Percentiles rank a stretch among this genome's conserved stretches.
Conservation (phyloP, 2,797 vertebrate genomes). For the Enteromius afrohamiltoni region DNA sequence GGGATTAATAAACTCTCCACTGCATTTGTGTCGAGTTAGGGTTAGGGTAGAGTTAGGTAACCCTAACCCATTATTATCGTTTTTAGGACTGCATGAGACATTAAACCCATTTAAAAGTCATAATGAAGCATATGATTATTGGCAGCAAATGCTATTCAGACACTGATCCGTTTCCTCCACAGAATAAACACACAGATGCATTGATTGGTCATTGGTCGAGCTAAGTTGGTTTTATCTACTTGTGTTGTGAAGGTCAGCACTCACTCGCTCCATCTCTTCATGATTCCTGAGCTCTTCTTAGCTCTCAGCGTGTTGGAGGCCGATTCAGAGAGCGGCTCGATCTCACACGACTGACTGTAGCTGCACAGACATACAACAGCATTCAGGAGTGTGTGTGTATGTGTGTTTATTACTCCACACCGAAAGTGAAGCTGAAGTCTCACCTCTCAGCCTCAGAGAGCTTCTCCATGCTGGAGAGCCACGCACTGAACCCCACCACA, state of each 20-base stretch:
- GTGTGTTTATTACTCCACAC: background rate
- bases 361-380: slow-evolving; percentile 63
- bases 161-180: too few relatives aligned
- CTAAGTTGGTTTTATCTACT: too few relatives aligned
- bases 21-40: too few relatives aligned
- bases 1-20: too few relatives aligned
- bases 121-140: too few relatives aligned
- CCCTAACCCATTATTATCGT: too few relatives aligned
- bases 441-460: slow-evolving; percentile 85
- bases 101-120: too few relatives aligned
- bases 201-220: too few relatives aligned
- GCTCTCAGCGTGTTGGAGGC: slow-evolving; percentile 85
- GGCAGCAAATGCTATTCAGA: too few relatives aligned
- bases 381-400: background rate
- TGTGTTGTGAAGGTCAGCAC: slow-evolving; percentile 56
- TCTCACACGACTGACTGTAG: slow-evolving; percentile 85
- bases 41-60: too few relatives aligned
- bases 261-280: slow-evolving; percentile 91
- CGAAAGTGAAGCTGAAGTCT: slow-evolving; percentile 27
- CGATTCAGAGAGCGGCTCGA: slow-evolving; percentile 84
- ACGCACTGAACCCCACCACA: slow-evolving; percentile 76
- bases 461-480: slow-evolving; percentile 81
- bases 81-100: too few relatives aligned
- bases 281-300: slow-evolving; percentile 85
- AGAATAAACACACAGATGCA: too few relatives aligned